Conservation (phyloP, 2,888 invertebrate genomes). For the Platerodrilus igneus region DNA sequence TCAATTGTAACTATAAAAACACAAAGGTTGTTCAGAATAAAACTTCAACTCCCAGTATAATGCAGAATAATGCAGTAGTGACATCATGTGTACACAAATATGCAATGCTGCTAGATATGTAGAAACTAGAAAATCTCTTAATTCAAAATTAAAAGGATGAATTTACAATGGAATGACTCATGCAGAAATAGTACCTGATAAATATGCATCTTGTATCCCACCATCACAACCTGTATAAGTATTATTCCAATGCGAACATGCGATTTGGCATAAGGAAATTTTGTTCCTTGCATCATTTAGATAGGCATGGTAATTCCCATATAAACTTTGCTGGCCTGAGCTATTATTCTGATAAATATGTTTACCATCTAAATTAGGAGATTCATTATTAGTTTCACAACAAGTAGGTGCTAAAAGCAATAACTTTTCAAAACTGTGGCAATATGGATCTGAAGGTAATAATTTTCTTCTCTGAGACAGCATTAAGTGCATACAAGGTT, state of each 20-base stretch:
- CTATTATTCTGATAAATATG: conserved; percentile 52
- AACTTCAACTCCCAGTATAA: no score
- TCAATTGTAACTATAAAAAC: no score
- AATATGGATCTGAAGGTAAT: conserved; percentile 67
- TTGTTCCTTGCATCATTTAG: conserved; percentile 78
- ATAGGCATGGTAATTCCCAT: conserved; percentile 81
- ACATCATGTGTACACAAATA: no score
- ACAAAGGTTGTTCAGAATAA: no score
- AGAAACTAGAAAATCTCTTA: no score
- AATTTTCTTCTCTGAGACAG: conserved; percentile 71
- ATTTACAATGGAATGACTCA: no score
- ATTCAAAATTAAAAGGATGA: no score
- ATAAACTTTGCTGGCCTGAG: conserved; percentile 60
- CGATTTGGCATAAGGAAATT: conserved; percentile 67
- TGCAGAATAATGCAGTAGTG: no score
- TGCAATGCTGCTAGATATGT: no score
- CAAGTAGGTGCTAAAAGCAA: conserved; percentile 68
- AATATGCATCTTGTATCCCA: conserved; percentile 16
- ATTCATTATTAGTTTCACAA: conserved; percentile 43
- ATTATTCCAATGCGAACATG: conserved; percentile 75
- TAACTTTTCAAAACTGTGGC: conserved; percentile 71
- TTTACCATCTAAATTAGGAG: conserved; percentile 34
- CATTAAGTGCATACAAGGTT: conserved; percentile 77
- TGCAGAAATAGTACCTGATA: no score
- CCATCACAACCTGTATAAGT: conserved; percentile 65